phyloP scores from a whole-genome alignment of 2,888 invertebrate species.

The Stictocephala bisonia region DNA sequence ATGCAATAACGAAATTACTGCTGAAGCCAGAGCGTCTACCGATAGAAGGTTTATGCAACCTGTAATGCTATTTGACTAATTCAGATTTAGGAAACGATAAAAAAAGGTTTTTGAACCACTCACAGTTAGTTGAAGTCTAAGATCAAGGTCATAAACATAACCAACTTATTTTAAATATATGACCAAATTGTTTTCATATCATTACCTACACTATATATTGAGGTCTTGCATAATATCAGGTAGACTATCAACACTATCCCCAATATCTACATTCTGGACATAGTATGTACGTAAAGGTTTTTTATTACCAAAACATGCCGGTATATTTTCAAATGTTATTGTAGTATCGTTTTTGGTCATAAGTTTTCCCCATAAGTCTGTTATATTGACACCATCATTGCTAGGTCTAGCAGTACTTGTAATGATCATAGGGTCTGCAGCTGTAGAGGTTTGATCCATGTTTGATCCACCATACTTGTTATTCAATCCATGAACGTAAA shows the following conservation, averaged over 20 bases:
- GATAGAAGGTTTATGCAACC: no score
- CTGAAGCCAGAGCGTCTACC: no score
- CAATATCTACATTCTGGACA: neutral
- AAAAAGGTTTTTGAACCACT: no score
- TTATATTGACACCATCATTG: neutral
- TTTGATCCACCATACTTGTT: constrained; percentile 4
- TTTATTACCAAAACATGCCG: constrained; percentile 7
- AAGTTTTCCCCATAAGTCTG: neutral
- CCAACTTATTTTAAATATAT: no score
- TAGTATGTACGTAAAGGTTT: constrained; percentile 1
- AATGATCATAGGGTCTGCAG: neutral
- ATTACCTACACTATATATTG: constrained; percentile 10
- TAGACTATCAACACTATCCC: neutral
- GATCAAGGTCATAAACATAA: no score
- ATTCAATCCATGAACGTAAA: constrained; percentile 9
- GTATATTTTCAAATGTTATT: neutral
- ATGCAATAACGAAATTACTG: no score
- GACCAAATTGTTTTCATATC: no score
- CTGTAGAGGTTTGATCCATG: neutral
- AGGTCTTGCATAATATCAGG: constrained; percentile 12
- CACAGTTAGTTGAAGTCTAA: no score
- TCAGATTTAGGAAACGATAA: no score
- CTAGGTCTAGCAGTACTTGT: neutral
- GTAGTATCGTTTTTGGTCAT: neutral
- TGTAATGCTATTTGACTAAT: no score